Evolutionary conservation across 2,113 vertebrate species (phyloP).

Genomic region (Lasiurus cinereus): DNA sequence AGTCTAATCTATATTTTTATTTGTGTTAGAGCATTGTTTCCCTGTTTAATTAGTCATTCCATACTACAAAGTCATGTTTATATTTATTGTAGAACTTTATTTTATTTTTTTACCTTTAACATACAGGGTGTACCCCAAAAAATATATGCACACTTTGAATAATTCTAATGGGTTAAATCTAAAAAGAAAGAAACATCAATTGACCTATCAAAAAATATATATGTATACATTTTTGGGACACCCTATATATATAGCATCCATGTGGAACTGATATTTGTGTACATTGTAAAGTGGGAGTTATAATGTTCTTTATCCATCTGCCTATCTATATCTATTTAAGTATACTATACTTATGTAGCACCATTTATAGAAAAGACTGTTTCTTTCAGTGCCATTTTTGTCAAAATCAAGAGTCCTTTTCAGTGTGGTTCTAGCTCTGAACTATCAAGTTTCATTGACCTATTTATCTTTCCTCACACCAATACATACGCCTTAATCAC

Average conservation of each 20-base stretch:
- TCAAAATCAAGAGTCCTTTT: background rate
- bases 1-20: background rate
- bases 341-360: background rate
- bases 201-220: too few relatives aligned
- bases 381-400: background rate
- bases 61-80: background rate
- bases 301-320: background rate
- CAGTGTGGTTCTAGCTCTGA: background rate
- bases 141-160: too few relatives aligned
- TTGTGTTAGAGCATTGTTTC: background rate
- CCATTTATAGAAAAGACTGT: background rate
- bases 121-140: background rate
- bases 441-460: background rate
- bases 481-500: background rate
- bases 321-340: background rate
- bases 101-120: background rate
- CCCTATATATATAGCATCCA: background rate
- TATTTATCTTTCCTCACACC: background rate
- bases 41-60: background rate
- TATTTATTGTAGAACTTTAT: background rate
- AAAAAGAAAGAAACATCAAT: too few relatives aligned
- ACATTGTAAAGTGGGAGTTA: background rate
- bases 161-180: too few relatives aligned
- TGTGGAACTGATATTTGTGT: background rate
- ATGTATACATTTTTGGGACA: too few relatives aligned